phyloP scores from a whole-genome alignment of 2,797 vertebrate species.

The Sebastiscus tertius region DNA sequence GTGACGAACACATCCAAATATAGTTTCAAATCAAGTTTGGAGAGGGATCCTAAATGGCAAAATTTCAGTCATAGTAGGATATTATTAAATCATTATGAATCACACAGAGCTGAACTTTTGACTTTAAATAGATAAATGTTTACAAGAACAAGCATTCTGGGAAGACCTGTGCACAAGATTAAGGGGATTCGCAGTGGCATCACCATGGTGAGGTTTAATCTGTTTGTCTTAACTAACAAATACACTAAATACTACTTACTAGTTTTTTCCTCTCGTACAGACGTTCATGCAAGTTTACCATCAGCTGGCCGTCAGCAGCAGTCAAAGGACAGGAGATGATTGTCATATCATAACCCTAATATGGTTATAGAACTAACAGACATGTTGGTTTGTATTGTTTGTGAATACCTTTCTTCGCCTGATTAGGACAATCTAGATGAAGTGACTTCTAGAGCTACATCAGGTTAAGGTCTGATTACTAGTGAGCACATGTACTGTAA shows the following conservation, averaged over 20 bases:
- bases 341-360: not conserved
- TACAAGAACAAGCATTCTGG: not conserved
- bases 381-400: not conserved
- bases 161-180: not conserved
- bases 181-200: not conserved
- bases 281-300: not conserved
- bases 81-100: not conserved
- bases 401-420: not conserved
- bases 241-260: not conserved
- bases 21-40: constrained; percentile 2
- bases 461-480: not conserved
- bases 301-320: not conserved
- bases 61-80: not conserved
- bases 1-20: not conserved
- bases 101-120: not conserved
- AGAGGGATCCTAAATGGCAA: not conserved
- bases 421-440: not conserved
- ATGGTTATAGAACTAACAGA: not conserved
- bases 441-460: not conserved
- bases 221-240: not conserved
- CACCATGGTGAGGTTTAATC: not conserved
- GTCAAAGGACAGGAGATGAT: not conserved
- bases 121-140: not conserved
- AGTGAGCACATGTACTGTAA: not conserved
- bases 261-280: not conserved